A percentile compares a stretch with the other conserved stretches of the same genome.
Conservation (phyloP, 2,888 invertebrate genomes). For the Elgonia sp. region DNA sequence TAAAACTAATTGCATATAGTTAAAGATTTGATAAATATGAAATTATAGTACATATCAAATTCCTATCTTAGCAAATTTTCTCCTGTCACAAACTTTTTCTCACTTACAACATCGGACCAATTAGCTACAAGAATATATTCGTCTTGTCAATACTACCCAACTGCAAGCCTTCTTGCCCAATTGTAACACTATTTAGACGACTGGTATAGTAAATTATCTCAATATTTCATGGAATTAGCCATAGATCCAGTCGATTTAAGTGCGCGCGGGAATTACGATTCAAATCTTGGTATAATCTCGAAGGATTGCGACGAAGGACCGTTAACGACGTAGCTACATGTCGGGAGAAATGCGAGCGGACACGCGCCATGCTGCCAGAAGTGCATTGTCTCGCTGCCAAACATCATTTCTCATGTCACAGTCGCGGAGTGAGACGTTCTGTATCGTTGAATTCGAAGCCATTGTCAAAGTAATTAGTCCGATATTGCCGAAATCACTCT, state of each 20-base stretch:
- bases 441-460: constrained; percentile 49
- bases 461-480: constrained; percentile 72
- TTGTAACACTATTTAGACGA: constrained; percentile 7
- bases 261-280: constrained; percentile 36
- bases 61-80: too few species aligned
- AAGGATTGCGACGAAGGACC: constrained; percentile 67
- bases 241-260: constrained; percentile 44
- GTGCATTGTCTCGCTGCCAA: constrained; percentile 73
- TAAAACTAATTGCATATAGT: too few species aligned
- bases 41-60: too few species aligned
- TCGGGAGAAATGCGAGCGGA: constrained; percentile 62
- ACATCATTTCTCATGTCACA: constrained; percentile 74
- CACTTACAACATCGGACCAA: neutral
- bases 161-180: constrained; percentile 1
- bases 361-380: constrained; percentile 66
- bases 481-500: constrained; percentile 74
- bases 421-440: constrained; percentile 64
- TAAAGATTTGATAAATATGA: too few species aligned
- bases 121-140: constrained; percentile 17
- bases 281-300: constrained; percentile 33
- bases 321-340: constrained; percentile 55
- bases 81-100: too few species aligned
- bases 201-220: constrained; percentile 19
- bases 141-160: neutral
- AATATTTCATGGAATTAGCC: constrained; percentile 34